Conservation (phyloP, 1,140 invertebrate species). For the Lanistes nyassanus region DNA sequence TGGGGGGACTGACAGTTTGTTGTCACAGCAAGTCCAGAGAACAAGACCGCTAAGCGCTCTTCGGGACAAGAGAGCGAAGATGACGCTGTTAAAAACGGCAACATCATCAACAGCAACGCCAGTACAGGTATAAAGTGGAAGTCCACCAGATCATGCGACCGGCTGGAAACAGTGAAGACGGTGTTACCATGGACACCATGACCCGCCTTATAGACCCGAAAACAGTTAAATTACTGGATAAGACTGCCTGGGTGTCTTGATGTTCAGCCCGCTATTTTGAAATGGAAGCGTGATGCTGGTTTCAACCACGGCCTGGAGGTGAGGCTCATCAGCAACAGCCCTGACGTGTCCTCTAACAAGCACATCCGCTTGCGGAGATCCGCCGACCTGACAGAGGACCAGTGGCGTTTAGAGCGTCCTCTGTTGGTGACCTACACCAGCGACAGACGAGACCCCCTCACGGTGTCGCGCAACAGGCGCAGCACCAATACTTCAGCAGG, state of each 20-base stretch:
- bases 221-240: slow-evolving; percentile 53
- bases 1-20: not conserved
- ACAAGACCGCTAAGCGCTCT: no score
- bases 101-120: slow-evolving; percentile 77
- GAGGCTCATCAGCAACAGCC: slow-evolving; percentile 70
- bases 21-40: no score
- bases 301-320: slow-evolving; percentile 87
- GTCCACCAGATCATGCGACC: slow-evolving; percentile 87
- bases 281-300: slow-evolving; percentile 79
- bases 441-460: slow-evolving; percentile 73
- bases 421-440: slow-evolving; percentile 88
- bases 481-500: not conserved
- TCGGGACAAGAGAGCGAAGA: no score
- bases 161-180: slow-evolving; percentile 71
- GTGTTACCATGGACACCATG: slow-evolving; percentile 74
- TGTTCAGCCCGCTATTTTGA: slow-evolving; percentile 84
- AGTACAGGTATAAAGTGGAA: slow-evolving; percentile 75
- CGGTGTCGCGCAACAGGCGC: slow-evolving; percentile 5
- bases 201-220: slow-evolving; percentile 84
- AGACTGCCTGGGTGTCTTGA: slow-evolving; percentile 75
- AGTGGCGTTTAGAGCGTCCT: slow-evolving; percentile 66
- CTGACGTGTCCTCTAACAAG: slow-evolving; percentile 49
- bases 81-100: slow-evolving; percentile 78
- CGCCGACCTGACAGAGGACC: slow-evolving; percentile 43
- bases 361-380: slow-evolving; percentile 78